phyloP scores from a whole-genome alignment of 2,888 invertebrate genomes.

The Drosophila mimetica region DNA sequence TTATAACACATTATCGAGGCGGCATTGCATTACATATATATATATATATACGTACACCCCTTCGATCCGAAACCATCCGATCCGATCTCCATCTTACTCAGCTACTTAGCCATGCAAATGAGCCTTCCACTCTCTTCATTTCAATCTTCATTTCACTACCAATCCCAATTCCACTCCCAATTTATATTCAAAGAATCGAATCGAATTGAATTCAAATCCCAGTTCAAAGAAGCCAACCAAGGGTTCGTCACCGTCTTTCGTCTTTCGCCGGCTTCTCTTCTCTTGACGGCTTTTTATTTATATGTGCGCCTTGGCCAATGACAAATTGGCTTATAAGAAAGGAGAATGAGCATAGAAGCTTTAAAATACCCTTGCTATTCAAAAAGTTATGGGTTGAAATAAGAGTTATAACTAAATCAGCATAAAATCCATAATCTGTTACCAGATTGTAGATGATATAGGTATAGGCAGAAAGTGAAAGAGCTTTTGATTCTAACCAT shows the following conservation, averaged over 20 bases:
- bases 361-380: background rate
- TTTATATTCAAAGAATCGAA: slow-evolving; percentile 14
- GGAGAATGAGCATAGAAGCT: background rate
- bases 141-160: background rate
- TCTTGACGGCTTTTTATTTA: slow-evolving; percentile 12
- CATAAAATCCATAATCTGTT: too few species aligned
- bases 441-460: too few species aligned
- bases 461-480: too few species aligned
- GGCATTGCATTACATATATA: too few species aligned
- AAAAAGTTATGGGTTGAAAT: too few species aligned
- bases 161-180: background rate
- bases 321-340: slow-evolving; percentile 47
- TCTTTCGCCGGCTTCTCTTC: slow-evolving; percentile 37
- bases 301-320: slow-evolving; percentile 26
- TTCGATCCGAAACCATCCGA: background rate
- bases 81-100: background rate
- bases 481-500: too few species aligned
- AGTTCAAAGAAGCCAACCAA: slow-evolving; percentile 22
- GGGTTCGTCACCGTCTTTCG: slow-evolving; percentile 22
- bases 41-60: too few species aligned
- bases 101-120: slow-evolving; percentile 51
- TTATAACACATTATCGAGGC: slow-evolving; percentile 45
- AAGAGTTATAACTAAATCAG: too few species aligned
- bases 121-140: background rate
- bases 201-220: background rate